Evolutionary conservation across 2,888 invertebrate genomes (phyloP), one percentile per base, ranked within the genome.

Genomic region (Apodemia zela): DNA sequence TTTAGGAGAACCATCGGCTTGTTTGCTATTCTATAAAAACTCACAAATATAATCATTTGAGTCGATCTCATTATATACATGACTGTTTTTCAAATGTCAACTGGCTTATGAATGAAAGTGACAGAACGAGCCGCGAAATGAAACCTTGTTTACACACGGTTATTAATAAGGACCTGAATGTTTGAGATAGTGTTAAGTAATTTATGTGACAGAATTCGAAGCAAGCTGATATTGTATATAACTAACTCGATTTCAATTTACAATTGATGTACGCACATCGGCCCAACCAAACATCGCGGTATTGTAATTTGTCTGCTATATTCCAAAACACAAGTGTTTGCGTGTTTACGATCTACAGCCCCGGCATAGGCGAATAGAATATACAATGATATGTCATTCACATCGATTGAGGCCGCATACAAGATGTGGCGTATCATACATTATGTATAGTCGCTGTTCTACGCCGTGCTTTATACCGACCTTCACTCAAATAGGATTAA

Each of bases 361-460:
- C 81, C 82, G 75, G 77, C 78, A 75, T 78, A 88, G 83, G 80
- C 83, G 86, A 82, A 84, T 85, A 81, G 88, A 90, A 90, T 90
- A 85, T 85, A 87, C 85, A 90, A 90, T 87, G 85, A 86, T 79
- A 80, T 89, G 88, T 89, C 88, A 85, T 87, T 89, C 87, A 85
- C 87, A 82, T 85, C 84, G 84, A 87, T 85, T 85, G 87, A 86
- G 87, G 87, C 78, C 85, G 84, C 86, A 86, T 87, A 84, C 81
- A 79, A 86, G 85, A 87, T 85, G 82, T 71, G 78, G 76, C 72
- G 74, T 82, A 79, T 83, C 81, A 87, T 86, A 84, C 79, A 83
- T 87, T 77, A 85, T 85, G 82, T 84, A 85, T 83, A 79, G 74
- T 70, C 74, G 72, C 75, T 71, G 72, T 81, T 79, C 83, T 87